Base-by-base conservation (phyloP, 2,113 vertebrate species). In the Promerops cafer region DNA sequence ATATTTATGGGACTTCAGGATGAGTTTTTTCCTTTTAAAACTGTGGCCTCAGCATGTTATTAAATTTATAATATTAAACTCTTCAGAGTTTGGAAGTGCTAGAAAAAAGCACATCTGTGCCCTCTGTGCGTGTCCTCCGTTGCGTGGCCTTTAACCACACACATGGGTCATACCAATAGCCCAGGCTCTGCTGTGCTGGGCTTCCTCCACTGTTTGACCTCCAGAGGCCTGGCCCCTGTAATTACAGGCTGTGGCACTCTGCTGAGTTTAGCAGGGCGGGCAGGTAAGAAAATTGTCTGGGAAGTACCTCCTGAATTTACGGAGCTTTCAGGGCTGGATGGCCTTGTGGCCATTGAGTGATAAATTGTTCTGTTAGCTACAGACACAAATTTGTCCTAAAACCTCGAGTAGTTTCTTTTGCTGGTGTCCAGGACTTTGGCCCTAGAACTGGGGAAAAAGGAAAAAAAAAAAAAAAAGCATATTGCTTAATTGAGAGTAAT, bases 231-330 rank as follows among this genome's bases (percentile, higher is more conserved):
- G 35, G 14, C 11, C 22, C 10, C 53, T 3, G 3, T 50, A 66
- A 75, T 19, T 72, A 20, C 72, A 45, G 54, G 28, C 40, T 68
- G 11, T 49, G 40, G 13, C 49, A 80, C 19, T 44, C 27, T 72
- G 53, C 61, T 92, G 76, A 89, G 37, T 54, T 86, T 60, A 72
- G 59, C 50, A 40, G 27, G 53, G 31, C 1, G 21, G 37, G 37
- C 22, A 90, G 37, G 53, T 53, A 77, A 39, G 63, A 83, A 86
- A 88, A 74, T 42, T 50, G 13, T 57, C 59, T 3, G 2, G 66
- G 65, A 94, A 90, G 26, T 49, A 76, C 26, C 24, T 57, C n/a
- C 30, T 69, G 53, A 83, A 93, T 76, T 92, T 92, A 80, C 5
- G 2, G 30, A 74, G 23, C 30, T 75, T 83, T 93, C 50, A 83